These are phyloP conservation scores for Rhynchophorus ferrugineus DNA, from an alignment of 1,140 invertebrate genomes.

Conservation along the genomic window DNA sequence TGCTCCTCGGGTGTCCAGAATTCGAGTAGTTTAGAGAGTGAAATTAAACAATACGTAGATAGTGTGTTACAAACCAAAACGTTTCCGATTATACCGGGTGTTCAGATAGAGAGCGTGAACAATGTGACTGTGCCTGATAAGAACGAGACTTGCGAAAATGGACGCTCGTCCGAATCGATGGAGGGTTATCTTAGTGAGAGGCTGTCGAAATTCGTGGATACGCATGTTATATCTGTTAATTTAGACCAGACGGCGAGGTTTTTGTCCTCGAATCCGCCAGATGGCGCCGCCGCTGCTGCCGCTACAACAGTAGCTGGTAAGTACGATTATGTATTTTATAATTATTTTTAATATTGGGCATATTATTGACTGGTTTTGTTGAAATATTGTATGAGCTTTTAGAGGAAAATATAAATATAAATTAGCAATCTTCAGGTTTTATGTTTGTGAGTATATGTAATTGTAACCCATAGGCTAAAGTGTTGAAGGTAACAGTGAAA, in stretches of 20 bases:
- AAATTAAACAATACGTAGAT: slow-evolving; percentile 40
- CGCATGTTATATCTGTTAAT: slow-evolving; percentile 47
- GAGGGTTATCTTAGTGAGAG: slow-evolving; percentile 33
- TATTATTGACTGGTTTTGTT: too few species aligned
- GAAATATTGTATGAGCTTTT: too few species aligned
- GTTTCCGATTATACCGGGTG: slow-evolving; percentile 46
- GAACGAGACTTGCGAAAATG: slow-evolving; percentile 15
- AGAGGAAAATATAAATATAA: too few species aligned
- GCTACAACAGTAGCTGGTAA: not conserved
- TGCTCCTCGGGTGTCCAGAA: slow-evolving; percentile 20
- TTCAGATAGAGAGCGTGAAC: slow-evolving; percentile 36
- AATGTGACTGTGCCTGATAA: slow-evolving; percentile 18
- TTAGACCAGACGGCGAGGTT: slow-evolving; percentile 50
- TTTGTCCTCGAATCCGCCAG: slow-evolving; percentile 29
- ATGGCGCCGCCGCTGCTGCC: slow-evolving; percentile 4
- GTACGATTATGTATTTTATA: not conserved
- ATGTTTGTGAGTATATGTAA: too few species aligned
- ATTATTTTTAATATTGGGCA: too few species aligned
- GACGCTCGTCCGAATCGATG: slow-evolving; percentile 20
- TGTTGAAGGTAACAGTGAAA: too few species aligned
- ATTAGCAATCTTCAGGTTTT: too few species aligned
- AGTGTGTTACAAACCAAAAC: slow-evolving; percentile 35
- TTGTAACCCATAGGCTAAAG: too few species aligned
- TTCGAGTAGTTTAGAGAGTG: slow-evolving; percentile 32
- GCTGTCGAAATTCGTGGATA: slow-evolving; percentile 38